Evolutionary conservation across 2,888 invertebrate species (phyloP), one percentile per base, ranked within the genome.

Genomic region (Diachrysia chrysitis): DNA sequence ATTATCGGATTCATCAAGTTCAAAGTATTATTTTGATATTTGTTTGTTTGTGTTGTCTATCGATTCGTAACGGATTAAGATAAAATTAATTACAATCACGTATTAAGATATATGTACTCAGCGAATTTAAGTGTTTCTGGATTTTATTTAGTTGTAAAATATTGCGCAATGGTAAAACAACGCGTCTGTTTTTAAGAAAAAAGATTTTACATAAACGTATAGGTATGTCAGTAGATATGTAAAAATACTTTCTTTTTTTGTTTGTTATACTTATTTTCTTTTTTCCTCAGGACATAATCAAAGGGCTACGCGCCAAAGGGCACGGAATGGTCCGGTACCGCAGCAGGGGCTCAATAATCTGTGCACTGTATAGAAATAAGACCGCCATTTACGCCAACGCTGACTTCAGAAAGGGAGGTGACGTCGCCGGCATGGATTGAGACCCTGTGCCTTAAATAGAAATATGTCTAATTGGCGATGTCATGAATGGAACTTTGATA

Each of bases 391-490:
- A 96, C 81, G 98, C 97, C 0, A 98, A 98, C 89, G 97, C 97
- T 0, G 98, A 98, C 91, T 97, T 96, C 87, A 96, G 98, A 70
- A 98, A 98, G 91, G 96, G 97, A 7, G 98, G 98, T 0, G 97
- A 97, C 57, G 97, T 98, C 0, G 96, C 96, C 58, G 98, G 98
- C 29, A 92, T 96, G 82, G 96, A 97, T 85, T 95, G 91, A 87
- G 80, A 66, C 58, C 17, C 68, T 69, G 76, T 80, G 76, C 75
- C 75, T 68, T 72, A 63, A 63, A 51, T 23, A 37, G 19, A 60
- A 54, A 61, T 68, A 63, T 29, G 46, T 59, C 48, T 19, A 60
- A 53, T 58, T 17, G n/a, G 66, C 58, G 48, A 59, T 59, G 62
- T 57, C 35, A 60, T 61, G 64, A 78, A 73, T 65, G 69, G 58